Base-by-base conservation (phyloP, 2,888 invertebrate species). In the Tetranychus truncatus region DNA sequence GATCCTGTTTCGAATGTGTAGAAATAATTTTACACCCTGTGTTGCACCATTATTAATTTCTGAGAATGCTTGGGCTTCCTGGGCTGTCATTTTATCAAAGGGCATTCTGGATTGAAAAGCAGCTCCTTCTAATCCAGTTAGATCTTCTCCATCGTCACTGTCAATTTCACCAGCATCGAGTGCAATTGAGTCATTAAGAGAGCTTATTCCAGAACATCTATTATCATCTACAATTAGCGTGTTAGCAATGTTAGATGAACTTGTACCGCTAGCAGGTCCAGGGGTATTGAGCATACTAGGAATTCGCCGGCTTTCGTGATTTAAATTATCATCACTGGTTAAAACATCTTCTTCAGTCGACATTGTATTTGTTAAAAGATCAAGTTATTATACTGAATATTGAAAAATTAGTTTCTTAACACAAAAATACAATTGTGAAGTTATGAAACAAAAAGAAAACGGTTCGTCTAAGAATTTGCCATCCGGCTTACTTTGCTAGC, bases 31-130 rank as follows among this genome's bases (percentile, higher is more conserved):
- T 79, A 91, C 89, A 0, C 90, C 89, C 80, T 89, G 88, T 66
- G 91, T 88, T 1, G 91, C 89, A 18, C 91, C 88, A 77, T 89
- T 89, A 75, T 91, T 89, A 34, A 96, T 88, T 81, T 96, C 96
- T 3, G 92, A 90, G 83, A 97, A 96, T 81, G 91, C 91, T 74
- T 91, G 91, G 15, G 46, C 46, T 46, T 46, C 46, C 24, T 24
- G 46, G 0, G 93, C 90, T 8, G 94, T 94, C 88, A 96, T 88
- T 83, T 95, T 94, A 82, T 94, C 95, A 83, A 90, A 91, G 0
- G 95, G 95, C 81, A 97, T 85, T 67, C 96, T 88, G 79, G 94
- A 94, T 83, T 95, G 79, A 73, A 78, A 79, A 20, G 78, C 79
- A 74, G 77, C 78, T 7, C 78, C 78, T 77, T 79, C 84, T 6